These are phyloP conservation scores for Cephus pygmeus DNA, from an alignment of 2,888 invertebrate species.

Conservation along the genomic window DNA sequence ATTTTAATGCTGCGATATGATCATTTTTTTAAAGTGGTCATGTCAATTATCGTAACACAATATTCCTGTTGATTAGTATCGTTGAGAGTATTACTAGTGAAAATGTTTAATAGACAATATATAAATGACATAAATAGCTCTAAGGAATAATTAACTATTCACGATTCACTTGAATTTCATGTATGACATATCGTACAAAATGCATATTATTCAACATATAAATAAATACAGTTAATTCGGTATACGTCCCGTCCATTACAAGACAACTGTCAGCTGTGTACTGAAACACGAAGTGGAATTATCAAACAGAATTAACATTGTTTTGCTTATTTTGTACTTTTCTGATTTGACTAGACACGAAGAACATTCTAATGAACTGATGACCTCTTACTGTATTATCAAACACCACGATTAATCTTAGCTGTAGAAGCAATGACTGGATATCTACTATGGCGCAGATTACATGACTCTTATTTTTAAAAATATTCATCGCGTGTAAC, in stretches of 20 bases:
- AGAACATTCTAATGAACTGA: background rate
- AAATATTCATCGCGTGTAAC: background rate
- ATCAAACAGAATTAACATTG: background rate
- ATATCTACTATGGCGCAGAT: background rate
- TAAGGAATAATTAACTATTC: background rate
- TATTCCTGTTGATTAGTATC: background rate
- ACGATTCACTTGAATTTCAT: background rate
- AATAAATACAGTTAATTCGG: background rate
- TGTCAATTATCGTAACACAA: background rate
- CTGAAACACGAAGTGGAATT: background rate
- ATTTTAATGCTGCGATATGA: background rate
- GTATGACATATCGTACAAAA: background rate
- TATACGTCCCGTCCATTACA: background rate
- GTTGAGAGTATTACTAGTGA: background rate
- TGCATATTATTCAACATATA: background rate
- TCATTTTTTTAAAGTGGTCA: background rate
- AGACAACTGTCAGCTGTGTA: background rate
- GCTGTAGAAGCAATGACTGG: background rate
- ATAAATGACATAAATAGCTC: background rate
- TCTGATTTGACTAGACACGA: background rate
- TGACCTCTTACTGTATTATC: background rate
- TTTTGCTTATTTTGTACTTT: background rate
- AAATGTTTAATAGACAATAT: background rate
- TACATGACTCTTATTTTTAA: background rate
- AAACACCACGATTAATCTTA: background rate